A percentile compares a stretch with the other conserved stretches of the same genome.
These are phyloP conservation scores for Ariopsis seemanni DNA, from an alignment of 2,113 vertebrate genomes.

Conservation along the genomic window DNA sequence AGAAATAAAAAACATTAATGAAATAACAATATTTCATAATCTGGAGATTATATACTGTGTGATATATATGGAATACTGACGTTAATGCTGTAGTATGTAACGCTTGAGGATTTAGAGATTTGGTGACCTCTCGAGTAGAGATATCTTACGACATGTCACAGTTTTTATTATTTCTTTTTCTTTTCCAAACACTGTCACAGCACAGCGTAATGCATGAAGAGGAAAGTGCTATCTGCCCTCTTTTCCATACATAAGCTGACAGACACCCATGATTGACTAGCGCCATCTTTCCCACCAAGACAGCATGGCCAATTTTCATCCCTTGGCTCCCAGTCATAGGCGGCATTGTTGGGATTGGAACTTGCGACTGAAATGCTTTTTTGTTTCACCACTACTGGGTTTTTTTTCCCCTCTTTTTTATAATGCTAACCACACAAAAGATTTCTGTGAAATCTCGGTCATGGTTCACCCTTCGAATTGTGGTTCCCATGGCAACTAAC, in stretches of 20 bases:
- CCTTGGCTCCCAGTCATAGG: neutral
- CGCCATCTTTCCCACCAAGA: neutral
- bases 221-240: neutral
- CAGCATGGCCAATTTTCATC: neutral
- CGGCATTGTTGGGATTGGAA: neutral
- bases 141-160: neutral
- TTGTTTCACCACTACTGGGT: neutral
- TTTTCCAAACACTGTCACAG: neutral
- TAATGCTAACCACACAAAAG: neutral
- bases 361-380: neutral
- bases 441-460: neutral
- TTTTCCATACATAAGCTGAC: neutral
- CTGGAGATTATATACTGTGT: neutral
- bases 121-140: neutral
- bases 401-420: neutral
- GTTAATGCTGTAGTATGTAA: neutral
- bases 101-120: neutral
- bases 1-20: neutral
- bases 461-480: neutral
- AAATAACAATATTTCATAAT: neutral
- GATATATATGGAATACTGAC: neutral
- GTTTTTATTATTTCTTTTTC: neutral
- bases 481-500: neutral
- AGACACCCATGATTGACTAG: neutral
- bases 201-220: neutral